Percentiles rank a stretch among this genome's conserved stretches.
Evolutionary conservation across 2,113 vertebrate species (phyloP).

Genomic region (Peromyscus maniculatus): DNA sequence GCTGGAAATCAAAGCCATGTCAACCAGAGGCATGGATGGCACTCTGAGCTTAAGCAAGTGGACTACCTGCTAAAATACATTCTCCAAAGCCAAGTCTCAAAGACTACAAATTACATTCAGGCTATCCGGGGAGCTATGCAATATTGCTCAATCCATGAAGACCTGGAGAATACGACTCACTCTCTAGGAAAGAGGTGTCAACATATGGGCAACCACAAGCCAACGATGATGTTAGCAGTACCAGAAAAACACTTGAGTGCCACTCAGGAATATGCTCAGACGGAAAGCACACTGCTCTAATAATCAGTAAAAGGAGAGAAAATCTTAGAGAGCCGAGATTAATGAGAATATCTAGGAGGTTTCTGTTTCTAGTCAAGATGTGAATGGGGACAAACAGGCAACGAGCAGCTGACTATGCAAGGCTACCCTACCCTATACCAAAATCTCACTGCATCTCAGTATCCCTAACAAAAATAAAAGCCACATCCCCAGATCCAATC

Average conservation of each 20-base stretch:
- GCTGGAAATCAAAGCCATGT: background rate
- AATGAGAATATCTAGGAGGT: background rate
- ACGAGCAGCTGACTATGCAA: background rate
- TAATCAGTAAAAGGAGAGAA: conserved; percentile 28
- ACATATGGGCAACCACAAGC: background rate
- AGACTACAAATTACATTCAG: background rate
- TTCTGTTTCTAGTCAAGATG: conserved; percentile 19
- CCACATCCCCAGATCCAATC: conserved; percentile 22
- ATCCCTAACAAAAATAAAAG: background rate
- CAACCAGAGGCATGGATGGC: background rate
- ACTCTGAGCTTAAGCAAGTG: conserved; percentile 8
- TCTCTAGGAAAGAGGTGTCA: background rate
- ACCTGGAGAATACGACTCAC: background rate
- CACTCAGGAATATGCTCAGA: background rate
- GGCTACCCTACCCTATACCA: background rate
- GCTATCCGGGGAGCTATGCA: background rate
- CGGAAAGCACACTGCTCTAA: conserved; percentile 16
- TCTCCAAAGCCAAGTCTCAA: conserved; percentile 35
- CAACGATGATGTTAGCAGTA: background rate
- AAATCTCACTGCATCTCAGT: background rate
- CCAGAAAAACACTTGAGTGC: background rate
- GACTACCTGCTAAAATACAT: conserved; percentile 8
- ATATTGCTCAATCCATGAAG: background rate
- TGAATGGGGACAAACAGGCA: background rate
- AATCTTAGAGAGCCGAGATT: conserved; percentile 34